These are phyloP conservation scores for Nemotelus nigrinus DNA, from an alignment of 2,888 invertebrate genomes.

Conservation along the genomic window DNA sequence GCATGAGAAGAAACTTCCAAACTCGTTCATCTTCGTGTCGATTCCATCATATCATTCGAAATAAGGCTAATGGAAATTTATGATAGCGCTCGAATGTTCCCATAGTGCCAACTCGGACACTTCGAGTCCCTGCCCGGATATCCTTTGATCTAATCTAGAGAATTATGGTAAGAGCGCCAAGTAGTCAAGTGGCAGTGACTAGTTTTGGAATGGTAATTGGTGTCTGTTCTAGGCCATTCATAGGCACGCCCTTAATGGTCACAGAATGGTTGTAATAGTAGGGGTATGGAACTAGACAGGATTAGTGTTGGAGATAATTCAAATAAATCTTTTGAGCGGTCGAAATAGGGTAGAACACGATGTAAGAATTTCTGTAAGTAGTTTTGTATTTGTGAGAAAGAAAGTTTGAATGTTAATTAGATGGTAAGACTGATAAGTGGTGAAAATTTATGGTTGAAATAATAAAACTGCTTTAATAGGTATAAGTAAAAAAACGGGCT, in stretches of 20 bases:
- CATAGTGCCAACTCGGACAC: background rate
- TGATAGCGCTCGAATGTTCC: background rate
- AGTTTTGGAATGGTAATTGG: conserved; percentile 18
- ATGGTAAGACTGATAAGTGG: too few species aligned
- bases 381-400: too few species aligned
- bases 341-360: too few species aligned
- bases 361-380: too few species aligned
- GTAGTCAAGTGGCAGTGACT: background rate
- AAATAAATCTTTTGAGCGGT: too few species aligned
- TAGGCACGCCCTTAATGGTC: background rate
- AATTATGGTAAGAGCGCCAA: conserved; percentile 16
- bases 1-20: background rate
- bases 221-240: background rate
- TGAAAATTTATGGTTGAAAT: too few species aligned
- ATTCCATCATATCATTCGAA: conserved; percentile 9
- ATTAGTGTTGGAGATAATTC: too few species aligned
- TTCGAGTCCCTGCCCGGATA: conserved; percentile 16
- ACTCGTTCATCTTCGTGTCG: conserved; percentile 32
- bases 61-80: conserved; percentile 40
- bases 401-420: too few species aligned
- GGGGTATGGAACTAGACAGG: too few species aligned
- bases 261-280: background rate
- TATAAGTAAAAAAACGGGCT: too few species aligned
- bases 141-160: conserved; percentile 36
- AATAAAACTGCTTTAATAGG: too few species aligned